Conservation (phyloP, 2,888 invertebrate genomes). For the Sepioteuthis lessoniana region DNA sequence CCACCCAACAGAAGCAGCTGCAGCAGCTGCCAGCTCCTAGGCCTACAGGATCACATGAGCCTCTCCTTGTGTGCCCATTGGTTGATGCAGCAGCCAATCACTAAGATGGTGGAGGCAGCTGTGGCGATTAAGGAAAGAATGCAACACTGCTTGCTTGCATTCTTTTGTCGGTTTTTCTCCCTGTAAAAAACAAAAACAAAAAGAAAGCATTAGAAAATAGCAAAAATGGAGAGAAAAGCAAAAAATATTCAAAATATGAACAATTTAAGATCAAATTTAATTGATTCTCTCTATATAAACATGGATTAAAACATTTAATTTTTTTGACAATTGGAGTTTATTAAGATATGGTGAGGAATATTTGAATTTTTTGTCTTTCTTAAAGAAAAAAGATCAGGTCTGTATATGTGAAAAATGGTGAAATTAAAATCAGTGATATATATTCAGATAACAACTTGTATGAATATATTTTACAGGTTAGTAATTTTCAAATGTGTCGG, state of each 20-base stretch:
- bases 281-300: too few species aligned
- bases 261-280: background rate
- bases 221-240: background rate
- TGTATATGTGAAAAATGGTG: too few species aligned
- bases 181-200: background rate
- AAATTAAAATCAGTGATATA: too few species aligned
- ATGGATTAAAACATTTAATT: too few species aligned
- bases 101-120: constrained; percentile 13
- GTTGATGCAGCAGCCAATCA: constrained; percentile 39
- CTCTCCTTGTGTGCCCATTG: constrained; percentile 8
- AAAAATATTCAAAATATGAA: background rate
- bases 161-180: constrained; percentile 44
- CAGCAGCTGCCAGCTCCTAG: constrained; percentile 35
- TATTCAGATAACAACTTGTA: too few species aligned
- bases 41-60: constrained; percentile 1
- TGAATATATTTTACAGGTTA: too few species aligned
- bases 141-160: constrained; percentile 34
- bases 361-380: too few species aligned
- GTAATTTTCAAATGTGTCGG: too few species aligned
- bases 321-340: too few species aligned
- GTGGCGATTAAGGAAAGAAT: constrained; percentile 15
- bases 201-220: background rate
- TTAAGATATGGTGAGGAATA: too few species aligned
- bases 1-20: background rate
- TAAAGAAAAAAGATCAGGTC: too few species aligned